Evolutionary conservation across 2,113 vertebrate species (phyloP).

Genomic region (human): DNA sequence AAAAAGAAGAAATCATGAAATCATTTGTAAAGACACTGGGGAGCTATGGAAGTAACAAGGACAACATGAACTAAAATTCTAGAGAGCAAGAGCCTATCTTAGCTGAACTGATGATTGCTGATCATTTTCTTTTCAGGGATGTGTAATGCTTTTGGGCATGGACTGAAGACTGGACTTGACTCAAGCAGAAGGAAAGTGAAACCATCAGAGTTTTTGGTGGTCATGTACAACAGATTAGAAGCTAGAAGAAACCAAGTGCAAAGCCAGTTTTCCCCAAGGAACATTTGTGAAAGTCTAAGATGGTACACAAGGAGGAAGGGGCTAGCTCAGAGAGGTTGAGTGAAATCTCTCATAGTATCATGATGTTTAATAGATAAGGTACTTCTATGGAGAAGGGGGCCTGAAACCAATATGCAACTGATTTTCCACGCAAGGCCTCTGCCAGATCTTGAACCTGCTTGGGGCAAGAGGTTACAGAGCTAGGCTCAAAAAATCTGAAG

Average conservation of each 20-base stretch:
- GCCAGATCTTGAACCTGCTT: background rate
- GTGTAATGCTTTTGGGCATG: background rate
- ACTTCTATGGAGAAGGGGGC: background rate
- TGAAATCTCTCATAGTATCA: background rate
- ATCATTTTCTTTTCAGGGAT: background rate
- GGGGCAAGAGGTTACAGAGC: background rate
- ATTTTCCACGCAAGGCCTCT: background rate
- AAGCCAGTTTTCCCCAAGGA: background rate
- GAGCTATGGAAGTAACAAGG: background rate
- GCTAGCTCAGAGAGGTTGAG: background rate
- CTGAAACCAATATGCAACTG: background rate
- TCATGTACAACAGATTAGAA: background rate
- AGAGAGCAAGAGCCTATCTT: background rate
- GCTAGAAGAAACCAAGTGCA: background rate
- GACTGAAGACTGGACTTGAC: background rate
- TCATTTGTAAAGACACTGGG: background rate
- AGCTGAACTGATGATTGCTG: background rate
- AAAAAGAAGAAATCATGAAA: background rate
- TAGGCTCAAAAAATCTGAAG: background rate
- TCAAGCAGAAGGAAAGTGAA: background rate
- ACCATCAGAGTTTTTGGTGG: background rate
- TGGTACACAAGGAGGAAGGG: background rate
- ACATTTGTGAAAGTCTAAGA: background rate
- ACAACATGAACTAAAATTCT: background rate
- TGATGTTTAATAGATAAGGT: background rate